Base-by-base conservation (phyloP, 2,797 vertebrate genomes). In the Sitta carolinensis region DNA sequence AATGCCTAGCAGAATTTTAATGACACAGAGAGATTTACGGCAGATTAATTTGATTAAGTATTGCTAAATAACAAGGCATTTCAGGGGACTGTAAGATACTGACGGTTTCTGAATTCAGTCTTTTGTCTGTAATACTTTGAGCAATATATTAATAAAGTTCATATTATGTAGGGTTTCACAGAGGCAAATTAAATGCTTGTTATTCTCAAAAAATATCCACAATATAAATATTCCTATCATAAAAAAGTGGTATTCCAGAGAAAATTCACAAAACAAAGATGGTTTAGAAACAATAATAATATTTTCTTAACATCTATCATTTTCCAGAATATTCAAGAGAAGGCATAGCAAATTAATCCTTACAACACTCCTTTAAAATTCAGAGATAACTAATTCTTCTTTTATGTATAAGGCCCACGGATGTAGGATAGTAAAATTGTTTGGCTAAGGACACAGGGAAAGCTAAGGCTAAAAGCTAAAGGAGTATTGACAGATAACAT, bases 1-100 rank as follows among this genome's bases (percentile, higher is more conserved):
- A 89, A 76, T 52, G 73, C 48, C 51, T 66, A 78, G n/a, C 40
- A 92, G 87, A 89, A 86, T 81, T 94, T 77, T 68, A 94, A 95
- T 67, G 69, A 91, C 81, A 89, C 13, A 11, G 70, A 66, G 40
- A 91, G 66, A 95, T 91, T 92, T 86, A 81, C 38, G 81, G 26
- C 54, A 89, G 90, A 94, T 92, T 91, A 89, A 90, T 93, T 72
- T 61, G 82, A 93, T 91, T 85, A 83, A 87, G 67, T 72, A 83
- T 69, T 0, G 1, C 51, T 72, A 87, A 95, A 55, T 84, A 95
- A 95, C 29, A 64, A 94, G 55, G 82, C 29, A 85, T 80, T 87
- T 89, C 55, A 59, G 50, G 30, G 57, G 42, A 79, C 58, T 78
- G 2, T 19, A 75, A 83, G 29, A 91, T 50, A 90, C 9, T 5